A percentile compares a stretch with the other conserved stretches of the same genome.
Evolutionary conservation across 2,888 invertebrate species (phyloP).

Genomic region (Cryptus armator): DNA sequence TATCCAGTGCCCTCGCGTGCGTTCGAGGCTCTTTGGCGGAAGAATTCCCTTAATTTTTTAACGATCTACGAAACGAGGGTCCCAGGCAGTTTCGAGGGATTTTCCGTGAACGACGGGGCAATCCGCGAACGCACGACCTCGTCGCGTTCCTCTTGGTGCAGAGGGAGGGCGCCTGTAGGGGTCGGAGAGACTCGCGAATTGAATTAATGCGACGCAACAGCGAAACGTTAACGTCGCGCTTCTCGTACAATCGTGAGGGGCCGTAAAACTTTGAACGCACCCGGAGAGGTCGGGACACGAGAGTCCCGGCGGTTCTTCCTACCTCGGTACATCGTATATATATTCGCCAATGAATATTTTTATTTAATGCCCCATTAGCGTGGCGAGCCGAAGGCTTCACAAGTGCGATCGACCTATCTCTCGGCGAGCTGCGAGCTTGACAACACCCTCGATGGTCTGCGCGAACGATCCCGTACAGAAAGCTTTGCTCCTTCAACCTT

Average conservation of each 20-base stretch:
- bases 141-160: constrained; percentile 33
- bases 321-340: constrained; percentile 18
- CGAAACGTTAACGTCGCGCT: constrained; percentile 74
- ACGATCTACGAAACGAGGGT: constrained; percentile 63
- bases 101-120: constrained; percentile 56
- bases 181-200: constrained; percentile 71
- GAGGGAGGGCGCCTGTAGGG: constrained; percentile 37
- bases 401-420: constrained; percentile 47
- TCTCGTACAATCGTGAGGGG: constrained; percentile 70
- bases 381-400: constrained; percentile 46
- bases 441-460: constrained; percentile 2
- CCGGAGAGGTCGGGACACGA: constrained; percentile 47
- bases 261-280: constrained; percentile 54
- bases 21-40: constrained; percentile 17
- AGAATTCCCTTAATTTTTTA: constrained; percentile 67
- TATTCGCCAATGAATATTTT: constrained; percentile 80
- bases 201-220: constrained; percentile 75
- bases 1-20: neutral
- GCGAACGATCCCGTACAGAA: neutral
- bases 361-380: constrained; percentile 80
- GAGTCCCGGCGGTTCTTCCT: constrained; percentile 49
- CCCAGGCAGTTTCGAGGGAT: constrained; percentile 51
- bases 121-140: constrained; percentile 41
- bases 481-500: neutral
- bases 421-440: neutral